A percentile compares a stretch with the other conserved stretches of the same genome.
Conservation (phyloP, 2,113 vertebrate genomes). For the Perccottus glenii region DNA sequence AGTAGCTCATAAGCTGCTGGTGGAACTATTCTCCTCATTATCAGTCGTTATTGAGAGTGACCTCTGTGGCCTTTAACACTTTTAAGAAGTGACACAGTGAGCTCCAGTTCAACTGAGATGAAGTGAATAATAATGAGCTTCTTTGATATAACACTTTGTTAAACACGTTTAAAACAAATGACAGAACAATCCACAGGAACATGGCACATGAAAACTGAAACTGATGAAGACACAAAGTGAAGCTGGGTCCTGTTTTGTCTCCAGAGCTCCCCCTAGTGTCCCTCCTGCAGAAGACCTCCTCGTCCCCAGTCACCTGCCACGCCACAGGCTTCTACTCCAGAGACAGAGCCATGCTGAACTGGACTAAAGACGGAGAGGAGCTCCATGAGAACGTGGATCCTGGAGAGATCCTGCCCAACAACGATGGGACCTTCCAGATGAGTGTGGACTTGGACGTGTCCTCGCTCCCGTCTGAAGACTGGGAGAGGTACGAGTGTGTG, state of each 20-base stretch:
- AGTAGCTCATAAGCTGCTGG: too few species aligned
- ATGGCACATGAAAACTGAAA: too few species aligned
- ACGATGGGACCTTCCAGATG: slow-evolving; percentile 12
- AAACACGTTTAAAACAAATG: too few species aligned
- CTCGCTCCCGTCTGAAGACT: slow-evolving; percentile 9
- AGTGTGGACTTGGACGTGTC: slow-evolving; percentile 6
- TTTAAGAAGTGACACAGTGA: too few species aligned
- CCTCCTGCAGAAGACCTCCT: slow-evolving; percentile 17
- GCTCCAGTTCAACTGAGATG: too few species aligned
- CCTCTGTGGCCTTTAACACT: too few species aligned
- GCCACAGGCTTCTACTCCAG: slow-evolving; percentile 9
- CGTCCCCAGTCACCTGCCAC: slow-evolving; percentile 13
- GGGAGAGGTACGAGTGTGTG: slow-evolving; percentile 10
- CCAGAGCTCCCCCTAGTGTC: slow-evolving; percentile 19
- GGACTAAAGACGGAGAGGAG: slow-evolving; percentile 8
- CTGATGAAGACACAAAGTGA: too few species aligned
- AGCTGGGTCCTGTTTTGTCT: not conserved
- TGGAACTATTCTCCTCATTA: too few species aligned
- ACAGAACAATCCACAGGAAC: too few species aligned
- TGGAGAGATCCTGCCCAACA: slow-evolving; percentile 11
- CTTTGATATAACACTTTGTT: too few species aligned
- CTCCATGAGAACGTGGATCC: not conserved
- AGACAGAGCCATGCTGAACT: not conserved
- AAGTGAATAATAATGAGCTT: too few species aligned
- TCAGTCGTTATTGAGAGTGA: too few species aligned